Percentiles rank a stretch among this genome's conserved stretches.
Evolutionary conservation across 2,113 vertebrate genomes (phyloP).

Genomic region (Hypocryptadius cinnamomeus): DNA sequence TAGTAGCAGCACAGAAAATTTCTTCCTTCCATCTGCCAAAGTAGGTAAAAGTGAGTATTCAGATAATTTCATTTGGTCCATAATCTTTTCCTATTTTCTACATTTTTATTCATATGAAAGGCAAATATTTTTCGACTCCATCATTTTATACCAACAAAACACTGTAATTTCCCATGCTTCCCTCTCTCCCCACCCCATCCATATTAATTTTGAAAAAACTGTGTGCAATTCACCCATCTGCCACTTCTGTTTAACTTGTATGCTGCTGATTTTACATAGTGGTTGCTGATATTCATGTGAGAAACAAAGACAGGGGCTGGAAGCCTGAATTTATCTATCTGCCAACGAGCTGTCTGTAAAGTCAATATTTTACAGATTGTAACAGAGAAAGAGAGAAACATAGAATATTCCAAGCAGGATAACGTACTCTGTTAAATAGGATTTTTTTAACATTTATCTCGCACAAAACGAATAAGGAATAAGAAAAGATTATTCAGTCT

Average conservation of each 20-base stretch:
- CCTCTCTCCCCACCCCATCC: neutral
- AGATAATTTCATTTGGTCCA: neutral
- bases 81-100: neutral
- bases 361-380: neutral
- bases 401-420: neutral
- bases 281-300: neutral
- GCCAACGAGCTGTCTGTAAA: neutral
- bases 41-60: neutral
- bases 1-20: neutral
- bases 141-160: slow-evolving; percentile 21
- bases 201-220: slow-evolving; percentile 26
- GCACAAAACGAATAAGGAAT: neutral
- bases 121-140: slow-evolving; percentile 31
- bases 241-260: slow-evolving; percentile 34
- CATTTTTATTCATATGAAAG: slow-evolving; percentile 8
- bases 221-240: slow-evolving; percentile 52
- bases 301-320: slow-evolving; percentile 9
- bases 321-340: slow-evolving; percentile 15
- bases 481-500: neutral
- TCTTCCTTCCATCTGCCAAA: neutral
- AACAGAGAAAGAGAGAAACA: neutral
- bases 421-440: neutral
- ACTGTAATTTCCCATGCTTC: slow-evolving; percentile 5
- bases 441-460: neutral
- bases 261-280: slow-evolving; percentile 32